Evolutionary conservation across 2,888 invertebrate genomes (phyloP).

Genomic region (Bedellia somnulentella): DNA sequence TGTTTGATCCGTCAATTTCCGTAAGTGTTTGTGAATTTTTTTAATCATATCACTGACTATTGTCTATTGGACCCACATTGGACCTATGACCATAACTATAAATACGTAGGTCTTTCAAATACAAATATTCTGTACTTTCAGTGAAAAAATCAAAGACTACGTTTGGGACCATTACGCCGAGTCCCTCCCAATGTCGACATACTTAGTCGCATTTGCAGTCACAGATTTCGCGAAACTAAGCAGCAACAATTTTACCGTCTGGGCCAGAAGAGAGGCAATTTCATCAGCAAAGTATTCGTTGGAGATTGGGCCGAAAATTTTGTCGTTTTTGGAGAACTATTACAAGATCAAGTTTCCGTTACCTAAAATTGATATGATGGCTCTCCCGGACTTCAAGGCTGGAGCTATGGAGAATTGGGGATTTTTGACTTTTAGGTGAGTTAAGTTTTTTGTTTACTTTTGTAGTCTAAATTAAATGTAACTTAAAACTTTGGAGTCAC

Average conservation of each 20-base stretch:
- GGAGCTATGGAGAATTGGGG: constrained; percentile 94
- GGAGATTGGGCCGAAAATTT: constrained; percentile 72
- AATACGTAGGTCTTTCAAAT: too few relatives aligned
- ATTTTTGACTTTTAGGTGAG: constrained; percentile 70
- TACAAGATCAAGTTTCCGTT: constrained; percentile 78
- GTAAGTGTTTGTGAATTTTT: too few relatives aligned
- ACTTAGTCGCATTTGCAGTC: constrained; percentile 82
- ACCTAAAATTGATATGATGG: constrained; percentile 90
- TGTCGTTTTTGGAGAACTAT: constrained; percentile 71
- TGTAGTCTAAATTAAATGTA: too few relatives aligned
- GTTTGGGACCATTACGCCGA: constrained; percentile 77
- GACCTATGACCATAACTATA: too few relatives aligned
- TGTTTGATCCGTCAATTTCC: too few relatives aligned
- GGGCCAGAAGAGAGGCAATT: constrained; percentile 71
- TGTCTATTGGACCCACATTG: too few relatives aligned
- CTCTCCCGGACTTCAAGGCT: constrained; percentile 85
- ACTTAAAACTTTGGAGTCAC: too few relatives aligned
- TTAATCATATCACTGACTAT: too few relatives aligned
- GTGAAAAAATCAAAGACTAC: constrained; percentile 62
- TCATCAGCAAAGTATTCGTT: constrained; percentile 74
- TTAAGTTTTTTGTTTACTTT: constrained; percentile 4
- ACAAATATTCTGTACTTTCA: too few relatives aligned
- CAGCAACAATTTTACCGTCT: constrained; percentile 66
- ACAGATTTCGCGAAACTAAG: constrained; percentile 70
- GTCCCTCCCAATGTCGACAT: constrained; percentile 87